Conservation (phyloP, 2,113 vertebrate species). For the Melozone crissalis region DNA sequence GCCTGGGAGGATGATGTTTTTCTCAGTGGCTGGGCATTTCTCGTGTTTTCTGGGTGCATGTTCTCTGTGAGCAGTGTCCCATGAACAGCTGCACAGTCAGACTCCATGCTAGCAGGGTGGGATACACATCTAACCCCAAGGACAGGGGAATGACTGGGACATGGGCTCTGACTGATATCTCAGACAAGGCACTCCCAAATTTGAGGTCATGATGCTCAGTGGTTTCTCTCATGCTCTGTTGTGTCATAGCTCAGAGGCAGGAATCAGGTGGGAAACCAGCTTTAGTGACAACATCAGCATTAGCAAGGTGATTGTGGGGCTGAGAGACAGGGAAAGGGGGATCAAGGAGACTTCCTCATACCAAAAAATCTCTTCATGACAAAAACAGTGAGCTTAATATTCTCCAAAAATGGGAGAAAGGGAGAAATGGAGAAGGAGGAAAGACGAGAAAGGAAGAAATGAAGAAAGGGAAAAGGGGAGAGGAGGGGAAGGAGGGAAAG, state of each 20-base stretch:
- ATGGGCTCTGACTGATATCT: background rate
- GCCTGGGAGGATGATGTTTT: background rate
- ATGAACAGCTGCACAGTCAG: background rate
- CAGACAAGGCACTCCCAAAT: background rate
- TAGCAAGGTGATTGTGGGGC: background rate
- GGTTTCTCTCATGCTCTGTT: background rate
- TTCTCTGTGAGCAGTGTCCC: background rate
- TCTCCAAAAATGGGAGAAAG: background rate
- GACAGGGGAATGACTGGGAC: background rate
- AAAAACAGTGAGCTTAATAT: background rate
- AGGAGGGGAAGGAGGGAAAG: too few species aligned
- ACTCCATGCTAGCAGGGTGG: background rate
- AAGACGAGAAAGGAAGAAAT: too few species aligned
- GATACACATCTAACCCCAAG: background rate
- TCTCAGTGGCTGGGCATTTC: background rate
- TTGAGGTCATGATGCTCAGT: accelerated
- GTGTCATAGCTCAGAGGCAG: background rate
- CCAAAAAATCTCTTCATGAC: background rate
- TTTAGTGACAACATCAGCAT: background rate
- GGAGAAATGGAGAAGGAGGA: background rate
- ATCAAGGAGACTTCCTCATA: background rate
- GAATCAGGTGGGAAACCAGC: background rate
- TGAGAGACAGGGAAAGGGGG: background rate
- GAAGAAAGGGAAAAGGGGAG: background rate
- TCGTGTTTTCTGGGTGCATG: background rate